Evolutionary conservation across 2,797 vertebrate species (phyloP).

Genomic region (Darevskia mixta): DNA sequence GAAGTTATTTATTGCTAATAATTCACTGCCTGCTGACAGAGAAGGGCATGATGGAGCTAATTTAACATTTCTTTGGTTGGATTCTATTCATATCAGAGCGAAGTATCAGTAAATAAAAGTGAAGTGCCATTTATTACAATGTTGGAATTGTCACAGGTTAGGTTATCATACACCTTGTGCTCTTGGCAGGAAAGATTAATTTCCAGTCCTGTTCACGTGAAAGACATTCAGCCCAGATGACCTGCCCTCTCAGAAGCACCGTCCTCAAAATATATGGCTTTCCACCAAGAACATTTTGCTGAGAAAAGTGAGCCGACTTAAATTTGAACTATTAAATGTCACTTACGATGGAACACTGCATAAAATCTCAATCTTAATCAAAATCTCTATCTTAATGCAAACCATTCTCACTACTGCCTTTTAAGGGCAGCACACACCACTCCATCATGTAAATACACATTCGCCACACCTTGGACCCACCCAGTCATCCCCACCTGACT

Average conservation of each 20-base stretch:
- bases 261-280: conserved; percentile 50
- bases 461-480: too few species aligned
- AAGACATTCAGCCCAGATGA: conserved; percentile 46
- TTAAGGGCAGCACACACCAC: too few species aligned
- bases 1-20: conserved; percentile 68
- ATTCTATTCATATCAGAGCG: conserved; percentile 72
- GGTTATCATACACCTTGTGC: conserved; percentile 66
- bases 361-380: neutral
- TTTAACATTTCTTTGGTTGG: conserved; percentile 67
- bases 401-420: too few species aligned
- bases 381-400: too few species aligned
- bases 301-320: conserved; percentile 47
- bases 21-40: conserved; percentile 73
- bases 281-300: conserved; percentile 29
- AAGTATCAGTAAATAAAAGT: conserved; percentile 77
- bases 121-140: conserved; percentile 73
- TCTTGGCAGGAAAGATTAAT: conserved; percentile 67
- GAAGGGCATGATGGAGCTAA: conserved; percentile 75
- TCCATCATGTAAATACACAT: too few species aligned
- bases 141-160: conserved; percentile 74
- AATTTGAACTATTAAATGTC: conserved; percentile 11
- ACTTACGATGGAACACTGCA: neutral
- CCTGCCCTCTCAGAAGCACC: conserved; percentile 33
- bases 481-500: too few species aligned
- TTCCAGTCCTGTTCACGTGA: conserved; percentile 55